These are phyloP conservation scores for Montipora foliosa DNA, from an alignment of 64 coral and sea anemone species.

Conservation along the genomic window DNA sequence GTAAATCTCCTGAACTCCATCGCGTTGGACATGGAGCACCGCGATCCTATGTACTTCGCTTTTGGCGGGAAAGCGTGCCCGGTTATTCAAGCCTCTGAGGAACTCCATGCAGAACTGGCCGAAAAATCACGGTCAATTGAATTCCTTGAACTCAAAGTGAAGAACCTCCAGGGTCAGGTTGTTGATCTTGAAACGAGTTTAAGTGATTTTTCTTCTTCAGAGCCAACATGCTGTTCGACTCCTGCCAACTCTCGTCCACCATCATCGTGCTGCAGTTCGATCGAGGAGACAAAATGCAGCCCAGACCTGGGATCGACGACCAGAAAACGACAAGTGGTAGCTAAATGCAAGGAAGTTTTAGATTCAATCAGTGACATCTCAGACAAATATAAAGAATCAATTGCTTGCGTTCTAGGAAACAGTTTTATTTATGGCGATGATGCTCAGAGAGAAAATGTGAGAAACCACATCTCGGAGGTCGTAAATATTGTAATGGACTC, in stretches of 20 bases:
- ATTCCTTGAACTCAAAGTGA: not conserved
- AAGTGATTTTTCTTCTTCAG: not conserved
- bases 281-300: conserved; percentile 1
- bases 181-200: not conserved
- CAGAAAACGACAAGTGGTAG: conserved; percentile 3
- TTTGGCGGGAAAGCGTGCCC: not conserved
- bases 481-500: conserved; percentile 27
- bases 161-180: not conserved
- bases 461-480: not conserved
- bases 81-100: not conserved
- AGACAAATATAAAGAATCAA: not conserved
- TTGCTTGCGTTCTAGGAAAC: conserved; percentile 6
- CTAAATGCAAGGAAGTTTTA: not conserved
- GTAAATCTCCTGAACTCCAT: conserved; percentile 13
- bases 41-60: not conserved
- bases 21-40: not conserved
- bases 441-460: not conserved
- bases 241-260: not conserved
- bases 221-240: not conserved
- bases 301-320: not conserved
- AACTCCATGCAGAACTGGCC: not conserved
- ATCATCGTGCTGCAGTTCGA: not conserved
- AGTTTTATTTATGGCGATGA: conserved; percentile 5
- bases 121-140: conserved; percentile 10
- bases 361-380: conserved; percentile 1